Evolutionary conservation across 2,113 vertebrate species (phyloP), one percentile per base, ranked within the genome.

Genomic region (Oostethus manadensis): DNA sequence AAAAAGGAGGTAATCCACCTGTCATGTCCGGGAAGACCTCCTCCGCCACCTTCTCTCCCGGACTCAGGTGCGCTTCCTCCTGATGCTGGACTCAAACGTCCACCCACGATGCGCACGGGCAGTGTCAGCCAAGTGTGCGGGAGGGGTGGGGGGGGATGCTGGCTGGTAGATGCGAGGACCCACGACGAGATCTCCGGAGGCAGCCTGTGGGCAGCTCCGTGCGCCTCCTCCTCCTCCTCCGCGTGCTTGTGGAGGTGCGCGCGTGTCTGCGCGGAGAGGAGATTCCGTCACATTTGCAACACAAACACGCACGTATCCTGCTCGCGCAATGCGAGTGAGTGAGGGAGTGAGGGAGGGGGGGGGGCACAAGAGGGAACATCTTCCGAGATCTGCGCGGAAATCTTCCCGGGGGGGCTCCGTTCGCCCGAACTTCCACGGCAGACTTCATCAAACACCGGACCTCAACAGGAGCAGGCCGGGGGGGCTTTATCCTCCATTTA

Each of bases 201-300:
- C 79, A 81, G 83, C 81, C 57, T n/a, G 84, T 84, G 89, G 88
- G 87, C 84, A 86, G 87, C 86, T 89, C 84, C 83, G 79, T 77
- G 81, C 83, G 73, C 80, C 81, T 60, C 76, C 79, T 73, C 75
- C 71, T 62, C 68, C 66, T 77, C 77, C 76, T 80, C 77, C 73
- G 81, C 67, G 69, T 78, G 44, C 88, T 73, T 86, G 66, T 33
- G 82, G 68, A 77, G 81, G 85, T 84, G 78, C 80, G 72, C 83
- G 35, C 1, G 16, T 21, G 53, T 42, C 11, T 55, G 35, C 3
- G 53, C 15, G 35, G 11, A 59, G 82, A 73, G 84, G 86, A 82
- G 83, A 81, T 82, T 90, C 82, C 77, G 88, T 84, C 86, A 86
- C 72, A 85, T 73, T 80, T 65, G 66, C 82, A 78, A 75, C 71